A percentile compares a stretch with the other conserved stretches of the same genome.
Evolutionary conservation across 2,797 vertebrate species (phyloP).

Genomic region (Sebastes minor): DNA sequence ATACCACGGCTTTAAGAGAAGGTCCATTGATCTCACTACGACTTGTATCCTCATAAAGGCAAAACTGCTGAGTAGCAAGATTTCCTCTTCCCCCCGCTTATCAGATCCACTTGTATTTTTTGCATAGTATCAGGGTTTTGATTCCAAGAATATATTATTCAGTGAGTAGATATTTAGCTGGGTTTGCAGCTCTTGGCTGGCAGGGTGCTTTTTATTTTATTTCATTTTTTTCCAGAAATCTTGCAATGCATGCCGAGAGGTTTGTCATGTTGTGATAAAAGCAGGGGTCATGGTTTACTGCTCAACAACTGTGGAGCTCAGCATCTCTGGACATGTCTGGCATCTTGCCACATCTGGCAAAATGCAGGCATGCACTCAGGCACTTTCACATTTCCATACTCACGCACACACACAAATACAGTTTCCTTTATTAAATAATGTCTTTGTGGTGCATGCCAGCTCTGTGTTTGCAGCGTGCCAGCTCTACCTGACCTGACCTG

Average conservation of each 20-base stretch:
- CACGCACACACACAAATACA: constrained; percentile 3
- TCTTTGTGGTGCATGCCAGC: constrained; percentile 53
- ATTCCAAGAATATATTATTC: constrained; percentile 70
- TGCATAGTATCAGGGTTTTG: constrained; percentile 63
- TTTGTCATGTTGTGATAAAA: constrained; percentile 69
- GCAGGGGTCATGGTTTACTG: constrained; percentile 63
- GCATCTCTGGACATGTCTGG: constrained; percentile 59
- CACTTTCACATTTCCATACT: constrained; percentile 17
- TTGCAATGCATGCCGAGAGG: constrained; percentile 43
- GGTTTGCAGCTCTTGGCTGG: constrained; percentile 52
- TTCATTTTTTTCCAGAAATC: constrained; percentile 8
- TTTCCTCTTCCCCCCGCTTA: constrained; percentile 38
- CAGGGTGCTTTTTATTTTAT: constrained; percentile 20
- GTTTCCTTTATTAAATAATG: constrained; percentile 54
- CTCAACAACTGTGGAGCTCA: constrained; percentile 53
- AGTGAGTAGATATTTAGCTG: constrained; percentile 54
- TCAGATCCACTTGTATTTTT: constrained; percentile 57
- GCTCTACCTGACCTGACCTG: constrained; percentile 69
- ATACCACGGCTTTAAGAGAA: constrained; percentile 47
- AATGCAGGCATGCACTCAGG: constrained; percentile 20
- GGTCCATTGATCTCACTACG: constrained; percentile 65
- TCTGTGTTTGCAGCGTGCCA: constrained; percentile 45
- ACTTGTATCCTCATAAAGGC: constrained; percentile 54
- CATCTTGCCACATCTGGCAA: constrained; percentile 57
- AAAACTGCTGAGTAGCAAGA: constrained; percentile 66